Evolutionary conservation across 1,140 invertebrate genomes (phyloP), one percentile per base, ranked within the genome.

Genomic region (Cyphomyrmex costatus): DNA sequence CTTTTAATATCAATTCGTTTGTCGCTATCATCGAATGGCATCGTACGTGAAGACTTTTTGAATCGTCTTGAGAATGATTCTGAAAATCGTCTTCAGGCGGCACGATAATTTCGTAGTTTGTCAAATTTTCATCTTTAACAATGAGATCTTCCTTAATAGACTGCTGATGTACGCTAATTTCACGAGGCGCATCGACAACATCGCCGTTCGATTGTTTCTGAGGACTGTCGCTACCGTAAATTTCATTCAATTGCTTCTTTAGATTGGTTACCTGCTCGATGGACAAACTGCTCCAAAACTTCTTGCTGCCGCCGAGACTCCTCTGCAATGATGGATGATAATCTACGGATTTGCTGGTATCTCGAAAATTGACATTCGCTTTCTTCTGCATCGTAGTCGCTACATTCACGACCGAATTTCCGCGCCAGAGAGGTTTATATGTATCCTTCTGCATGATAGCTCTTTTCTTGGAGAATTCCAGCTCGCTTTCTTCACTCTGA

Each of bases 391-490:
- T 96, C 73, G 95, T 96, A 87, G 96, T 96, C 5, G 97, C 97
- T 63, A 98, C 95, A 95, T 98, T 97, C 7, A 96, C 96, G 0
- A 98, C 98, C 7, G 97, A 98, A 88, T 95, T 97, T 19, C 98
- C 98, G 42, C 97, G 95, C 98, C 98, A 98, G n/a, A 97, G 95
- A 30, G 97, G 97, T 93, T 97, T 98, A 87, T 98, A 97, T 0
- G 96, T 95, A 89, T 98, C 97, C 92, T 96, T 96, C n/a, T 95
- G 95, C 4, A 94, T 93, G 12, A 95, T 93, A 30, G 96, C 96
- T 71, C 94, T 92, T 42, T 91, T 92, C 65, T 90, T 94, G 0
- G 89, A 90, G 1, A 89, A 91, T 91, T 96, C 95, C 65, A 95
- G 70, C 68, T 95, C 94, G 42, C 95, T 94, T 89, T 96, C 95